Evolutionary conservation across 2,888 invertebrate genomes (phyloP).

Genomic region (Colostygia pectinataria): DNA sequence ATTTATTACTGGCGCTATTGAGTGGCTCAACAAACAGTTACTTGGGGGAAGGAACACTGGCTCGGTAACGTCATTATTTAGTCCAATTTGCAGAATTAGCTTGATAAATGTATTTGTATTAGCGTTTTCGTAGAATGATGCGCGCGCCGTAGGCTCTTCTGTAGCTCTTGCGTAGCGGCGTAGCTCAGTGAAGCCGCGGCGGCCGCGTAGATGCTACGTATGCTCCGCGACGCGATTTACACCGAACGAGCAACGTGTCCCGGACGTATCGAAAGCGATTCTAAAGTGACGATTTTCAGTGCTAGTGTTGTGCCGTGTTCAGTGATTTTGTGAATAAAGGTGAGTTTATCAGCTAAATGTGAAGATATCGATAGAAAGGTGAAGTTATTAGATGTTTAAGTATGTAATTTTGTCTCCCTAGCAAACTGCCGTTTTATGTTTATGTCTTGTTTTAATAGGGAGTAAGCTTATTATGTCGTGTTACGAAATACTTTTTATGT

Average conservation of each 20-base stretch:
- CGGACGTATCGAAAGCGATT: slow-evolving; percentile 21
- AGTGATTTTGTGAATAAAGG: slow-evolving; percentile 39
- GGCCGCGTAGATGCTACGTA: slow-evolving; percentile 46
- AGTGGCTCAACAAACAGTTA: slow-evolving; percentile 59
- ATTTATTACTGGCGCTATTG: slow-evolving; percentile 61
- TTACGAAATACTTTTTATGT: slow-evolving; percentile 35
- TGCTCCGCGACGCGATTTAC: slow-evolving; percentile 24
- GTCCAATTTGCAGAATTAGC: slow-evolving; percentile 79
- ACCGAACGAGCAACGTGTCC: slow-evolving; percentile 4
- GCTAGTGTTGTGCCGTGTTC: slow-evolving; percentile 42
- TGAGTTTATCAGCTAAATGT: slow-evolving; percentile 29
- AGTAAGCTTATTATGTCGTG: slow-evolving; percentile 35
- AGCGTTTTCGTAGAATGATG: slow-evolving; percentile 69
- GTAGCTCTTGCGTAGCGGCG: slow-evolving; percentile 46
- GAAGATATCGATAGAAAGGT: not conserved
- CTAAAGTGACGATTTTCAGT: slow-evolving; percentile 40
- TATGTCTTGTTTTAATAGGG: slow-evolving; percentile 34
- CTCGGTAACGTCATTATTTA: slow-evolving; percentile 74
- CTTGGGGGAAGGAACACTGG: slow-evolving; percentile 54
- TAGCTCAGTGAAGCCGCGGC: slow-evolving; percentile 59
- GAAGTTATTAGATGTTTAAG: slow-evolving; percentile 9
- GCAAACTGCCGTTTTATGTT: slow-evolving; percentile 33
- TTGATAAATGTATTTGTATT: slow-evolving; percentile 80
- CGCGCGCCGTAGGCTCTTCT: slow-evolving; percentile 69
- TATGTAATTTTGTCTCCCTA: slow-evolving; percentile 20